These are phyloP conservation scores for Sturnus vulgaris DNA, from an alignment of 2,113 vertebrate species.

Conservation along the genomic window DNA sequence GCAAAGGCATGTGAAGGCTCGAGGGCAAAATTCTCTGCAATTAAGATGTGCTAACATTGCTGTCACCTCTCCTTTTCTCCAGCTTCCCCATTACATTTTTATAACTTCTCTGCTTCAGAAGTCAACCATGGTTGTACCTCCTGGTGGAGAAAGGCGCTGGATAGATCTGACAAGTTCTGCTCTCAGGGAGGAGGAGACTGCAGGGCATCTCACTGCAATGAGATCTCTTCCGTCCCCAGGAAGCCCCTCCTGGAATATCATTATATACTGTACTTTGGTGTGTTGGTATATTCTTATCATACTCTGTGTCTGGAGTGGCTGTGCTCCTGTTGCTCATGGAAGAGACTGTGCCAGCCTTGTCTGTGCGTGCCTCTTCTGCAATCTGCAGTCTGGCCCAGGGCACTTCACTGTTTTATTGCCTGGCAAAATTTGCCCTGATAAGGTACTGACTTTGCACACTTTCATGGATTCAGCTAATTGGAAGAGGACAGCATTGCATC, in stretches of 20 bases:
- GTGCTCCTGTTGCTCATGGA: rapidly evolving
- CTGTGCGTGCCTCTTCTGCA: background rate
- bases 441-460: background rate
- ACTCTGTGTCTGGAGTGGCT: background rate
- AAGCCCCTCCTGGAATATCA: background rate
- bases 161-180: background rate
- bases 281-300: background rate
- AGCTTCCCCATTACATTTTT: background rate
- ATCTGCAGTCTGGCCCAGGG: background rate
- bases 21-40: background rate
- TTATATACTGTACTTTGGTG: background rate
- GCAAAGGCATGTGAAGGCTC: background rate
- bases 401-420: background rate
- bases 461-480: background rate
- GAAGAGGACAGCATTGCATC: background rate
- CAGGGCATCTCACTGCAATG: background rate
- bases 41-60: background rate
- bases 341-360: background rate
- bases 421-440: background rate
- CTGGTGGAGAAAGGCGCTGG: background rate
- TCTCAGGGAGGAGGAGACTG: background rate
- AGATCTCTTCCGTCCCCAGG: background rate
- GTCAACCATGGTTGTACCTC: background rate
- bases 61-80: background rate
- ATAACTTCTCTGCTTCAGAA: background rate